phyloP scores from a whole-genome alignment of 2,113 vertebrate species.

The Verasper variegatus region DNA sequence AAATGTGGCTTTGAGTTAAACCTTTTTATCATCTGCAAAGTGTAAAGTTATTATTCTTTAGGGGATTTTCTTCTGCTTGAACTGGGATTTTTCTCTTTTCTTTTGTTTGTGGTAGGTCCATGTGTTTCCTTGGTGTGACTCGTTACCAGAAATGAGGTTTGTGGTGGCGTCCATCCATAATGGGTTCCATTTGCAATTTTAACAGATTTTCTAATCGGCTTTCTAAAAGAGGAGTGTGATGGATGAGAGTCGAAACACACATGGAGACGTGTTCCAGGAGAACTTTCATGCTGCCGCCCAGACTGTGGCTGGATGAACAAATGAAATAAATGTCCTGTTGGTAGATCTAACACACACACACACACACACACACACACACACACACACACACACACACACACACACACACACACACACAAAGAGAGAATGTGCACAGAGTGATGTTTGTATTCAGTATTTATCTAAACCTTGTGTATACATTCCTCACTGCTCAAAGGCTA shows the following conservation, averaged over 20 bases:
- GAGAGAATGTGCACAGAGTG: no score
- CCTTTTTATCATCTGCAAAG: no score
- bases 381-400: background rate
- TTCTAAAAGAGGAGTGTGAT: background rate
- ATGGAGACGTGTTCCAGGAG: conserved; percentile 10
- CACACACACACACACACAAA: background rate
- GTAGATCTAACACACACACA: background rate
- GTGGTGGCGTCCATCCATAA: conserved; percentile 40
- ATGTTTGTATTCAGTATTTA: no score
- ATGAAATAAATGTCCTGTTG: background rate
- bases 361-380: background rate
- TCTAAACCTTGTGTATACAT: no score
- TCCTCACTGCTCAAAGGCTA: no score
- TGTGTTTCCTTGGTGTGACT: conserved; percentile 51
- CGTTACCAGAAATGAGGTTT: conserved; percentile 48
- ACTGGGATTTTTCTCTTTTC: background rate
- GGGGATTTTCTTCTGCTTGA: background rate
- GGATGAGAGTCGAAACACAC: conserved; percentile 23
- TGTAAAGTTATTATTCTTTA: conserved; percentile 1
- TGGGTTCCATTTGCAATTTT: conserved; percentile 55
- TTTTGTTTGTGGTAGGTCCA: conserved; percentile 23
- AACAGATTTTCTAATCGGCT: conserved; percentile 45
- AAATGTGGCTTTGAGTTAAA: no score
- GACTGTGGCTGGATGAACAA: background rate
- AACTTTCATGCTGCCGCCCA: conserved; percentile 7